Evolutionary conservation across 2,797 vertebrate genomes (phyloP), one percentile per base, ranked within the genome.

Genomic region (Zenarchopterus dispar): DNA sequence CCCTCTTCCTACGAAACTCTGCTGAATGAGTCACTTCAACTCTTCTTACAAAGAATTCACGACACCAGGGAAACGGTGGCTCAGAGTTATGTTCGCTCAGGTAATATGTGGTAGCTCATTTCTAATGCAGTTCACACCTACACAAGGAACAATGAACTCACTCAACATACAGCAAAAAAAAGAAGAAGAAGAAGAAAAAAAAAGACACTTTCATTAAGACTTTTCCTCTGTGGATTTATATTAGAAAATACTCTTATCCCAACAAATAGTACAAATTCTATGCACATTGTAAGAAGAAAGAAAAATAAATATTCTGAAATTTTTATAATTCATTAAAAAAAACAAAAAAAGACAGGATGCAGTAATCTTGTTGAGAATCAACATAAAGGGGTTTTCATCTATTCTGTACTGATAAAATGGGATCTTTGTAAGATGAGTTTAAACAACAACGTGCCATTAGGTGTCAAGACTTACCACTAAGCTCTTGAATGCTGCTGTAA

Each of bases 401-500:
- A 8, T 6, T 54, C 7, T 23, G 6, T 5, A 8, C 17, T 17
- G 18, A 70, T 46, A 49, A 42, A 36, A 11, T 21, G 8, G 33
- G 9, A 15, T 39, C 19, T 39, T 26, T 23, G 26, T 22, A 31
- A 45, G 33, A 36, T 36, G 10, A 36, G 8, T 1, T 19, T 19
- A 22, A 28, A 18, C 23, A 53, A 16, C 33, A 42, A 46, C 33
- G 41, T 66, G 19, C 0, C 28, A 3, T 0, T 19, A 49, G 24
- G 11, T 2, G 8, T 18, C 6, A 26, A 56, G 22, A 88, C 89
- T 83, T 94, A 99, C 98, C 97, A 97, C 95, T 23, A 99, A 93
- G 50, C 84, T 90, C 91, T 94, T 96, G 89, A 98, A 99, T 16
- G 93, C 92, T 57, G 91, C 28, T 0, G 94, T 75, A 6, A 94